Conservation (phyloP, 2,113 vertebrate species). For the Leiothrix lutea region DNA sequence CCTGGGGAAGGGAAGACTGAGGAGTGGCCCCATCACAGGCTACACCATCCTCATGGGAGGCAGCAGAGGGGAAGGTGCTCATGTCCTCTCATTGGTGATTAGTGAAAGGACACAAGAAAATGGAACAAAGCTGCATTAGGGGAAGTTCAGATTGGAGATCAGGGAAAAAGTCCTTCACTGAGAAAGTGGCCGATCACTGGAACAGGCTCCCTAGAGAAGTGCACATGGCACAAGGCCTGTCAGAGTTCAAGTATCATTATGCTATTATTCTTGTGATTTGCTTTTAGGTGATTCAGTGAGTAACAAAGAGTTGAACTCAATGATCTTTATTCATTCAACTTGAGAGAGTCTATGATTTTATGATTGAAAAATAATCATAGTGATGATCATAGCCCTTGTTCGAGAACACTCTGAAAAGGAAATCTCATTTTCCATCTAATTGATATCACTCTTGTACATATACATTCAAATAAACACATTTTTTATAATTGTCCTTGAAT, state of each 20-base stretch:
- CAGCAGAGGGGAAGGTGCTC: background rate
- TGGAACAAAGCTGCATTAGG: background rate
- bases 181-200: background rate
- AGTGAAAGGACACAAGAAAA: background rate
- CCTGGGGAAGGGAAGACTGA: too few relatives aligned
- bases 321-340: background rate
- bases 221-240: too few relatives aligned
- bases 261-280: background rate
- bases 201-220: background rate
- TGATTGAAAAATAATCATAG: background rate
- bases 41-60: background rate
- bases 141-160: background rate
- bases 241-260: background rate
- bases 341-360: background rate
- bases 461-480: background rate
- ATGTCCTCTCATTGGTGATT: background rate
- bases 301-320: background rate
- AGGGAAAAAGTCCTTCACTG: background rate
- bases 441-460: background rate
- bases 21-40: too few relatives aligned
- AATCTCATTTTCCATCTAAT: background rate
- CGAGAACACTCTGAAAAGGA: background rate
- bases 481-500: background rate
- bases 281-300: background rate
- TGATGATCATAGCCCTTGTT: background rate